Evolutionary conservation across 2,113 vertebrate species (phyloP).

Genomic region (Psettodes erumei): DNA sequence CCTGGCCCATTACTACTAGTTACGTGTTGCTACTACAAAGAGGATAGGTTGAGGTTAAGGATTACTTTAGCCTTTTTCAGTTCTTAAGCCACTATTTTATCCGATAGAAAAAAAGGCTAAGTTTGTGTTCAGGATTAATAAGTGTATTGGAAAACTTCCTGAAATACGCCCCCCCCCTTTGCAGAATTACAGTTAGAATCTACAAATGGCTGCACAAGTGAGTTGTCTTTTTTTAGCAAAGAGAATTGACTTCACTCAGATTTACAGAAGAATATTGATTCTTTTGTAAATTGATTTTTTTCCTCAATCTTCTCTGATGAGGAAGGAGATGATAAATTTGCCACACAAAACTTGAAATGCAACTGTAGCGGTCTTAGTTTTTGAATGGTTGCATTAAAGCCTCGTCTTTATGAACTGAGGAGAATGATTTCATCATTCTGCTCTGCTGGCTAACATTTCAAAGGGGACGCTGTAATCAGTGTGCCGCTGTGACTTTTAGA

Average conservation of each 20-base stretch:
- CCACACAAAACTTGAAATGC: background rate
- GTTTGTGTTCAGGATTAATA: no score
- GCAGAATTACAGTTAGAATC: no score
- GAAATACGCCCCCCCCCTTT: no score
- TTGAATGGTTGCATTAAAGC: background rate
- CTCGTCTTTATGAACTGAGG: constrained; percentile 8
- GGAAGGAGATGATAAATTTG: background rate
- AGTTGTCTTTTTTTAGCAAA: background rate
- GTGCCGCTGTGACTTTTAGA: constrained; percentile 13
- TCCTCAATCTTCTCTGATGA: background rate
- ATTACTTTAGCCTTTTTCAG: no score
- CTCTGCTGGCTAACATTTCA: constrained; percentile 35
- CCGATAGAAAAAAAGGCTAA: no score
- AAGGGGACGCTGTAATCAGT: background rate
- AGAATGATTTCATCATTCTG: constrained; percentile 27
- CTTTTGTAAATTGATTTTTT: background rate
- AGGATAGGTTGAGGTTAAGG: no score
- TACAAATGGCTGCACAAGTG: background rate
- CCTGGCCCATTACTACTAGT: no score
- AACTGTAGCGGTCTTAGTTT: background rate
- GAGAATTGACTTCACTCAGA: background rate
- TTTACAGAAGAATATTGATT: background rate
- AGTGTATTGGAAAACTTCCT: no score
- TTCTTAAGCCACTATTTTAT: no score
- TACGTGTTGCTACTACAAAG: no score